A percentile compares a stretch with the other conserved stretches of the same genome.
phyloP scores from a whole-genome alignment of 2,888 invertebrate genomes.

The Morpho deidamia region DNA sequence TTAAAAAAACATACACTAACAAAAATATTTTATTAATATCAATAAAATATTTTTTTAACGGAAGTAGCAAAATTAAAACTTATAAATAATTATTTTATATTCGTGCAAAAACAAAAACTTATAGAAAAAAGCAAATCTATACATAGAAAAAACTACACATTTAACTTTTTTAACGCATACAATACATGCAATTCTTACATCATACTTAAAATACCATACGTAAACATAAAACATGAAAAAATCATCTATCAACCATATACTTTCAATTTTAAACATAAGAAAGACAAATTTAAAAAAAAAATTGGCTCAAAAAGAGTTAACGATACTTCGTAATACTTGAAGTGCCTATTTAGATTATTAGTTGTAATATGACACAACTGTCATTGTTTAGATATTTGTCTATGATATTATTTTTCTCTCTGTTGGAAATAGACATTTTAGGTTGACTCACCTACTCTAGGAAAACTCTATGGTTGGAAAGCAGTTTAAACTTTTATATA shows the following conservation, averaged over 20 bases:
- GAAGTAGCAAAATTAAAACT: slow-evolving; percentile 8
- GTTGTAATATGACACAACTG: no score
- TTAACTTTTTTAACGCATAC: slow-evolving; percentile 14
- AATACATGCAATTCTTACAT: slow-evolving; percentile 21
- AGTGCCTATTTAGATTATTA: no score
- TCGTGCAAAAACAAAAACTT: slow-evolving; percentile 13
- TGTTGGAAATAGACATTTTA: no score
- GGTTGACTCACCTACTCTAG: no score
- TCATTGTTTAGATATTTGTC: no score
- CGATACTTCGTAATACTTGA: no score
- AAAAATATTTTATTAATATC: slow-evolving; percentile 6
- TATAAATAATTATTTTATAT: slow-evolving; percentile 2
- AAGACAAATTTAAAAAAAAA: no score
- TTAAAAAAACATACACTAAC: neutral
- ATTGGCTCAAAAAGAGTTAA: no score
- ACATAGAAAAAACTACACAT: slow-evolving; percentile 3
- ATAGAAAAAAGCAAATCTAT: slow-evolving; percentile 5
- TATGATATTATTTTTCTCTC: no score
- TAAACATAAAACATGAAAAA: neutral
- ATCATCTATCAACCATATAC: slow-evolving; percentile 2
- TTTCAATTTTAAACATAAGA: no score
- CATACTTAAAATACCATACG: slow-evolving; percentile 5
- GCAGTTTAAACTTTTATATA: no score
- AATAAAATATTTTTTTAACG: slow-evolving; percentile 5
- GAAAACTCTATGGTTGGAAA: no score